phyloP scores from a whole-genome alignment of 2,797 vertebrate species.

The Melanotaenia parkinsoni region DNA sequence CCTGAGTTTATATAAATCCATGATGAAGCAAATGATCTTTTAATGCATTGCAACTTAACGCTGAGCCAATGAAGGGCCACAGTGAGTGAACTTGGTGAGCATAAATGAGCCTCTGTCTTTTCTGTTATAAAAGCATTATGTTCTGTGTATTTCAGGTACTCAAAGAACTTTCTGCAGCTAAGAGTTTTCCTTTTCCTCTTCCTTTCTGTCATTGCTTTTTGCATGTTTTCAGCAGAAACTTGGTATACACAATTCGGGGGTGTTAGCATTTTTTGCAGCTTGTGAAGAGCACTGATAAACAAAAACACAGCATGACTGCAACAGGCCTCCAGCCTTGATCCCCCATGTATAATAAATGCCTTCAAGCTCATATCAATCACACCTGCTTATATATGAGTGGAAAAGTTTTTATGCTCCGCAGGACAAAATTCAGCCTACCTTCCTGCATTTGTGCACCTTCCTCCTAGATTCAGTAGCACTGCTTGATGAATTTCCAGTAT shows the following conservation, averaged over 20 bases:
- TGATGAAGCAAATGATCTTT: too few species aligned
- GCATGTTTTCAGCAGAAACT: too few species aligned
- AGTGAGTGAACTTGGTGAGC: too few species aligned
- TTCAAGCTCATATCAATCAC: background rate
- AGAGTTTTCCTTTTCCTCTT: background rate
- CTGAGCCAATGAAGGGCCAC: too few species aligned
- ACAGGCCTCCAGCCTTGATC: background rate
- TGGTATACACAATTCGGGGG: background rate
- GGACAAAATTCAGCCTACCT: background rate
- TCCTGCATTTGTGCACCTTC: background rate
- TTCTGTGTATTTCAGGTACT: too few species aligned
- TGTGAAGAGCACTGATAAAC: background rate
- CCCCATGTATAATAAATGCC: background rate
- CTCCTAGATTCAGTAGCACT: background rate
- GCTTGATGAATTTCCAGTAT: background rate
- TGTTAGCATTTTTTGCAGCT: background rate
- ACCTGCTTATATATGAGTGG: background rate
- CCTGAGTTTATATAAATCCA: too few species aligned
- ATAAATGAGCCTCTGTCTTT: too few species aligned
- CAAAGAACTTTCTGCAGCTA: too few species aligned
- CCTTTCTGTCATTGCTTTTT: background rate
- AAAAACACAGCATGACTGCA: background rate
- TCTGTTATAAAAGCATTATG: too few species aligned
- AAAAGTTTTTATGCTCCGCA: background rate
- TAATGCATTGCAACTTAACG: too few species aligned